Base-by-base conservation (phyloP, 2,888 invertebrate genomes). In the Thecocarcelia acutangulata region DNA sequence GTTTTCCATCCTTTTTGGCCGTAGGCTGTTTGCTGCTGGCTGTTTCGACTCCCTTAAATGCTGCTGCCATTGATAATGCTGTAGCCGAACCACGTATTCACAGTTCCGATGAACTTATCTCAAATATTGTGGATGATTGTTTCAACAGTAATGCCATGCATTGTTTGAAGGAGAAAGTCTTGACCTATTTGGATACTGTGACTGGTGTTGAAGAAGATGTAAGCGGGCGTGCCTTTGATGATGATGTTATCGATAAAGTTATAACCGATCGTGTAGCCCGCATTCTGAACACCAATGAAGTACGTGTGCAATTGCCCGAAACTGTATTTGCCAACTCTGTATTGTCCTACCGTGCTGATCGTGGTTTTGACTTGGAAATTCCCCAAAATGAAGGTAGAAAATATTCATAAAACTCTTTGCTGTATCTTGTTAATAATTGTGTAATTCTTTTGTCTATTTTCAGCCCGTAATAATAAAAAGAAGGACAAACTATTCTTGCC, bases 401-500 rank as follows among this genome's bases (percentile, higher is more conserved):
- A n/a, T n/a, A n/a, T n/a, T n/a, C n/a, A n/a, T 37, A 11, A n/a
- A 50, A 52, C 13, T 17, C 69, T n/a, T 12, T 24, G 15, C 33
- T 33, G 0, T 11, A 40, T 44, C 37, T 17, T 5, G 15, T 33
- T 1, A 15, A 4, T 6, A 44, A 6, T 21, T 12, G 11, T 24
- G 15, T 48, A 28, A 48, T 59, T 19, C 19, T 3, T 50, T n/a
- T 46, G 4, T 42, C 9, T 69, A 0, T 59, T 59, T 91, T 12
- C 90, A 95, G 96, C 94, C 86, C 94, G 96, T 84, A 95, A 95
- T 86, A 95, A 95, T 86, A 92, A 94, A 89, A 92, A 96, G 87
- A 96, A 96, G 92, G 96, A 96, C 92, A 96, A 96, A 90, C 93
- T 96, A 59, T 92, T 96, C 83, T 91, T 96, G 87, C 96, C 96